These are phyloP conservation scores for Brevimyrus niger DNA, from an alignment of 2,113 vertebrate species.

Conservation along the genomic window DNA sequence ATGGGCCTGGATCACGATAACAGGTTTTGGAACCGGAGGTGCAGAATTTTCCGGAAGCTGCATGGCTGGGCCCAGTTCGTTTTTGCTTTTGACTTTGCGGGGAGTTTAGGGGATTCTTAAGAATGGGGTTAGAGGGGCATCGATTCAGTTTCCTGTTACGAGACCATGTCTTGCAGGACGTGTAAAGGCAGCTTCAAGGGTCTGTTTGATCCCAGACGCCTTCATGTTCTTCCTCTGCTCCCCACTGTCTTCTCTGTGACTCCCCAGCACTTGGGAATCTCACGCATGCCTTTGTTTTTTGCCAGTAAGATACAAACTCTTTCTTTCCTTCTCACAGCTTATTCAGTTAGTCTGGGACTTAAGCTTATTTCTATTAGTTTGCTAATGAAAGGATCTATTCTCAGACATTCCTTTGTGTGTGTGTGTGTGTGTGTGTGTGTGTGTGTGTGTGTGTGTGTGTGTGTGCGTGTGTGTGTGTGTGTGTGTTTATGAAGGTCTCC, in stretches of 20 bases:
- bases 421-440: background rate
- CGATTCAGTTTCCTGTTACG: background rate
- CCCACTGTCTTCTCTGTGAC: background rate
- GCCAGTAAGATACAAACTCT: background rate
- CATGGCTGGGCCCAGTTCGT: background rate
- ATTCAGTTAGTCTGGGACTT: background rate
- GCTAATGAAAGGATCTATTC: background rate
- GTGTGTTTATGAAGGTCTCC: background rate
- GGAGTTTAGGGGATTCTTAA: background rate
- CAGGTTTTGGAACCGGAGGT: background rate
- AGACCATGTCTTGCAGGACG: background rate
- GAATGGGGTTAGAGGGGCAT: background rate
- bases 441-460: background rate
- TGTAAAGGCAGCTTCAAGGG: background rate
- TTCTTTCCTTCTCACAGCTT: background rate
- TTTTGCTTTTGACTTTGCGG: background rate
- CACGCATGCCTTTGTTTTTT: background rate
- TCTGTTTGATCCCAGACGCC: background rate
- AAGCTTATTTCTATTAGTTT: background rate
- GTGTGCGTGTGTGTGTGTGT: background rate
- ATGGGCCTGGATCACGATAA: conserved; percentile 31
- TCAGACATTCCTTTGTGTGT: background rate
- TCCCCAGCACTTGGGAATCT: background rate
- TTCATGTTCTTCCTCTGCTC: background rate
- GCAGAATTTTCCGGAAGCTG: background rate